Evolutionary conservation across 2,888 invertebrate species (phyloP), one percentile per base, ranked within the genome.

Genomic region (Hydriomena furcata): DNA sequence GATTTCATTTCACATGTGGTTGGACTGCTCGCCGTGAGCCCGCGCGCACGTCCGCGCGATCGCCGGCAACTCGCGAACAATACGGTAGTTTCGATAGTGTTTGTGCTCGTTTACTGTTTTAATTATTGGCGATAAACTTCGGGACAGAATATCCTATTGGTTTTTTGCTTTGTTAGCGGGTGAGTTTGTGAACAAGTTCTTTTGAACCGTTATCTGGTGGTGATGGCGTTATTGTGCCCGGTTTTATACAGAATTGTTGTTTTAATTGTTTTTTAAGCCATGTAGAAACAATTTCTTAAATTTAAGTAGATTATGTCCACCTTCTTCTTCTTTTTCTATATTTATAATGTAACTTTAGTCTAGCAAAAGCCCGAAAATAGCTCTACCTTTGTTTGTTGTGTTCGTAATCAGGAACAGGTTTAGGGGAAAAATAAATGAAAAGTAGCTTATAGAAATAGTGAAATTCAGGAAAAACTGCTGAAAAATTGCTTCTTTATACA

Each of bases 1-100:
- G 66, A 84, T 89, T 87, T 88, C 88, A 88, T 86, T 88, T 89
- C 88, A 88, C 87, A 87, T 83, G 83, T 82, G 72, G 63, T 77
- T 55, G 37, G 48, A 64, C 68, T 70, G 71, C 67, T 65, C 53
- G 65, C 59, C 66, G 82, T 66, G 76, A 79, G 83, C 73, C 62
- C 74, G 84, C 58, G 75, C 79, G 82, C 71, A 2, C 73, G 81
- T 61, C 58, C 64, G 72, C 68, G 73, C 64, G 72, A n/a, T 84
- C 79, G 84, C 84, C 86, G 87, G 79, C 64, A 71, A 74, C 67
- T 64, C 74, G 66, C 52, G 58, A 52, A 49, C 55, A 51, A 51
- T 52, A 55, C 52, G 58, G 58, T 57, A 47, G 57, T 61, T 59
- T 50, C 21, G 38, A 62, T 66, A 70, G 80, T 79, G 80, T 60